phyloP scores from a whole-genome alignment of 2,888 invertebrate species.

The Sipha maydis region DNA sequence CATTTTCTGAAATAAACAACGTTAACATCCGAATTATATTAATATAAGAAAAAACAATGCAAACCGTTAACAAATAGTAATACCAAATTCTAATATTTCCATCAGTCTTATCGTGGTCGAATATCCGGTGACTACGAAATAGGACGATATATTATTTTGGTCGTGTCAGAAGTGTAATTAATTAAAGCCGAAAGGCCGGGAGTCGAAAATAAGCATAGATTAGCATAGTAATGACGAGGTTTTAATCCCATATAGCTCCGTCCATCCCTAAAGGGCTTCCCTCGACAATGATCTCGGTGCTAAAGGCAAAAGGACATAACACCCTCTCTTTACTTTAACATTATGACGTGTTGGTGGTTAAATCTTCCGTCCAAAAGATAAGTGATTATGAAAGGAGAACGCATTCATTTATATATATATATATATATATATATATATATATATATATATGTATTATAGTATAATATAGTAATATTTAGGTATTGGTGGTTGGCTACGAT shows the following conservation, averaged over 20 bases:
- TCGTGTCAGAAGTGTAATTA: conserved; percentile 45
- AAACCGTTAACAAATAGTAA: background rate
- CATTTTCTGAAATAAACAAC: background rate
- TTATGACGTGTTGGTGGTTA: conserved; percentile 52
- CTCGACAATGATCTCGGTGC: conserved; percentile 48
- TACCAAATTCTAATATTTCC: background rate
- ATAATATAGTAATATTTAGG: background rate
- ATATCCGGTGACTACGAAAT: background rate
- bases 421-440: background rate
- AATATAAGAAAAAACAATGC: background rate
- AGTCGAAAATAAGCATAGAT: conserved; percentile 61
- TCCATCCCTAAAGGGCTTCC: background rate
- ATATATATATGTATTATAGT: background rate
- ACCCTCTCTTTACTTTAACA: conserved; percentile 37
- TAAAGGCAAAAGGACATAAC: conserved; percentile 47
- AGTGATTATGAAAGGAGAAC: conserved; percentile 44
- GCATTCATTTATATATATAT: background rate
- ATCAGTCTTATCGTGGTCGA: background rate
- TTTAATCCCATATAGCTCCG: conserved; percentile 27
- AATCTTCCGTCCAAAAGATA: conserved; percentile 58
- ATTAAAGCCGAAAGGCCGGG: conserved; percentile 37
- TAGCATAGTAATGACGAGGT: conserved; percentile 59
- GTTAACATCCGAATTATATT: background rate
- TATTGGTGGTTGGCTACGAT: background rate
- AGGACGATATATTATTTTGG: conserved; percentile 19